Evolutionary conservation across 2,113 vertebrate species (phyloP), one percentile per base, ranked within the genome.

Genomic region (Columba janthina): DNA sequence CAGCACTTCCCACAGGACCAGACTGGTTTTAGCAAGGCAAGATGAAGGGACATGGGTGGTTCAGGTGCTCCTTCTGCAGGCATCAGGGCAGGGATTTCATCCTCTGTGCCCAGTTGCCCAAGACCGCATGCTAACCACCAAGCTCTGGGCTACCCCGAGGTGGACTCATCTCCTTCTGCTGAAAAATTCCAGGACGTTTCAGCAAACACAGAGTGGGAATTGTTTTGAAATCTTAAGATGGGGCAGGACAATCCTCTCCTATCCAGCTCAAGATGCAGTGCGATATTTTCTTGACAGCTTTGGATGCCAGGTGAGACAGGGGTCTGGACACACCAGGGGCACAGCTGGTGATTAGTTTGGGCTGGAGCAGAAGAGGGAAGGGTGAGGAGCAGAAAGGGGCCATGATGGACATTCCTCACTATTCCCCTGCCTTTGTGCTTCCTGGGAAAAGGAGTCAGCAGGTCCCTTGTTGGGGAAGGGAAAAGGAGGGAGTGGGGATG

Each of bases 21-120:
- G 76, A 75, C 95, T 94, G 90, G 91, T 95, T 95, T 85, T 53
- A 91, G 9, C 94, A 94, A 82, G 84, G 77, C 73, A 69, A n/a
- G 31, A 79, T 72, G 50, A 87, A 62, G 56, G 26, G 57, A 84
- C 3, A 2, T 0, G 8, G 66, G 88, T 79, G 54, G n/a, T 89
- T 89, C 94, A 95, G 93, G 93, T 97, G 54, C 66, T 84, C 4
- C 0, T 28, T 71, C 53, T 54, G 42, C 50, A 62, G 56, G 36
- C 54, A 40, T 75, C 51, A 12, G 67, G 20, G 32, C 7, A 2
- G 20, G 46, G 67, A 84, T 90, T 91, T 91, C 73, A 71, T 50
- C 29, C 50, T 65, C 51, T 69, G 32, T 2, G 2, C 19, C 60
- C 0, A 4, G 3, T 36, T 93, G 53, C 80, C 66, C 61, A 78